phyloP scores from a whole-genome alignment of 2,113 vertebrate genomes.

The Triplophysa rosa region DNA sequence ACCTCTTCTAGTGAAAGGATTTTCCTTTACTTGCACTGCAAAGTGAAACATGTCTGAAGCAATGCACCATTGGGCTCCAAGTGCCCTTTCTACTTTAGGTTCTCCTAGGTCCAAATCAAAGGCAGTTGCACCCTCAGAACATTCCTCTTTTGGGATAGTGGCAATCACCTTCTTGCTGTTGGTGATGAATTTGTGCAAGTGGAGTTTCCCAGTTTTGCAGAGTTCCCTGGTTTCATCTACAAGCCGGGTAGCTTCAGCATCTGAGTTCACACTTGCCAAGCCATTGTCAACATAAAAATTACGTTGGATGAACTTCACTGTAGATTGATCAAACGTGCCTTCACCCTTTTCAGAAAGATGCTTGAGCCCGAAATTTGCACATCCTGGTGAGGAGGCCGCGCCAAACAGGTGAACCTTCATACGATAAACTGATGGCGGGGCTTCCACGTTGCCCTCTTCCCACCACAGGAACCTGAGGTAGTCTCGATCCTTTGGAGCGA shows the following conservation, averaged over 20 bases:
- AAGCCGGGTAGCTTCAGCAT: not conserved
- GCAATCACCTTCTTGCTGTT: not conserved
- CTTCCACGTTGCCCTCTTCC: conserved; percentile 29
- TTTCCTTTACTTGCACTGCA: not conserved
- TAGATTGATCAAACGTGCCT: not conserved
- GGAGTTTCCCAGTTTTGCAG: not conserved
- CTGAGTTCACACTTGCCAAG: not conserved
- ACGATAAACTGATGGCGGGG: not conserved
- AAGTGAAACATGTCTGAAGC: conserved; percentile 21
- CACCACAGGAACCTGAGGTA: conserved; percentile 36
- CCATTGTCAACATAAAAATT: conserved; percentile 12
- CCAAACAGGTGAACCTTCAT: conserved; percentile 29
- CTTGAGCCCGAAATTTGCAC: conserved; percentile 18
- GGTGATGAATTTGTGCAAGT: conserved; percentile 20
- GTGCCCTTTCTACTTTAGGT: conserved; percentile 22
- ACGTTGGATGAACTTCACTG: not conserved
- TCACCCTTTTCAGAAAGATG: not conserved
- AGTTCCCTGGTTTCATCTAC: not conserved
- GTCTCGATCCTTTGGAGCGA: conserved; percentile 24
- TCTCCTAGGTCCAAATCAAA: conserved; percentile 37
- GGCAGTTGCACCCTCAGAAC: conserved; percentile 1
- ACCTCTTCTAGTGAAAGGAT: not conserved
- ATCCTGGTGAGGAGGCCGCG: not conserved
- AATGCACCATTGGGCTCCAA: conserved; percentile 6
- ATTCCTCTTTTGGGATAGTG: conserved; percentile 6